Evolutionary conservation across 2,888 invertebrate genomes (phyloP).

Genomic region (Sphaeridia pumilis): DNA sequence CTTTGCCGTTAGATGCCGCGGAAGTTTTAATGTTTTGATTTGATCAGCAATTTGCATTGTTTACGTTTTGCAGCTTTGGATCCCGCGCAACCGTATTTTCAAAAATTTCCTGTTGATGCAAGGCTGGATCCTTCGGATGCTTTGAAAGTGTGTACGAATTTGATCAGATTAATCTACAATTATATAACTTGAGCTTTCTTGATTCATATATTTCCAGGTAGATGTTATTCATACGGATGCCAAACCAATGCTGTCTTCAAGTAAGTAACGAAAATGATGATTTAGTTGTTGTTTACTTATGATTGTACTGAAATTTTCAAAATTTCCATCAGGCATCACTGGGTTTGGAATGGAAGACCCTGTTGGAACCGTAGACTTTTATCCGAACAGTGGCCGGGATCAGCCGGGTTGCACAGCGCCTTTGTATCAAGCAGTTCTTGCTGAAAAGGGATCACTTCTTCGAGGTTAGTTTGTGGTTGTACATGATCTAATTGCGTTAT

Average conservation of each 20-base stretch:
- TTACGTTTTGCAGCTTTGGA: constrained; percentile 36
- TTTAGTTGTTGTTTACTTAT: background rate
- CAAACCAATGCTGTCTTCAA: constrained; percentile 37
- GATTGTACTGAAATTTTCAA: background rate
- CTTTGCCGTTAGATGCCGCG: no score
- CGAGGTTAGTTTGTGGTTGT: constrained; percentile 41
- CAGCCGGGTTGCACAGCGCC: constrained; percentile 58
- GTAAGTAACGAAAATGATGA: constrained; percentile 14
- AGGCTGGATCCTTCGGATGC: constrained; percentile 39
- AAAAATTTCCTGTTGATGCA: constrained; percentile 37
- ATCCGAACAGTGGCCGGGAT: constrained; percentile 68
- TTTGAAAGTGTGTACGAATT: background rate
- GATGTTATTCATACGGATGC: constrained; percentile 40
- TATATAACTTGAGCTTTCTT: constrained; percentile 4
- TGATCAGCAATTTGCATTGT: background rate
- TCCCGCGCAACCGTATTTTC: constrained; percentile 40
- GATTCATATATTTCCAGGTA: constrained; percentile 20
- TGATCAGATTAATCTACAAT: constrained; percentile 7
- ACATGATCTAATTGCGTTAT: constrained; percentile 1
- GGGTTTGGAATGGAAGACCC: constrained; percentile 68
- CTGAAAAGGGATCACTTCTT: constrained; percentile 52
- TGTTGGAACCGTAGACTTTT: constrained; percentile 82
- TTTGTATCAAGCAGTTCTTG: constrained; percentile 52
- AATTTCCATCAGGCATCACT: constrained; percentile 36
- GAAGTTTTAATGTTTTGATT: no score